These are phyloP conservation scores for Lasius fuliginosus DNA, from an alignment of 2,888 invertebrate species.

Conservation along the genomic window DNA sequence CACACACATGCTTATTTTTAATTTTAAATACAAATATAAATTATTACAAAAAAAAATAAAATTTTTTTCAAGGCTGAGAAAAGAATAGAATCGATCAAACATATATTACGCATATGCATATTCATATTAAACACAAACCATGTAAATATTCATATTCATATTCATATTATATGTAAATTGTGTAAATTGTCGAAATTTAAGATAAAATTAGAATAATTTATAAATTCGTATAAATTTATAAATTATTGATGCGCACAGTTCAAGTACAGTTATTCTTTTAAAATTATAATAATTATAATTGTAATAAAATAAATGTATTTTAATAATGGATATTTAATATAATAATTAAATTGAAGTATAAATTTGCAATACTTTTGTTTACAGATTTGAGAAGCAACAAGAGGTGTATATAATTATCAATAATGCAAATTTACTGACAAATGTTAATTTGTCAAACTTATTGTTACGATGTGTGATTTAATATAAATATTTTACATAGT, in stretches of 20 bases:
- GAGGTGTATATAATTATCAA: background rate
- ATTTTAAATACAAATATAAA: background rate
- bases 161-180: background rate
- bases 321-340: background rate
- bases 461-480: too few relatives aligned
- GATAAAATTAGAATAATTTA: background rate
- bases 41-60: background rate
- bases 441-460: slow-evolving; percentile 15
- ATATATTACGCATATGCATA: background rate
- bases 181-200: background rate
- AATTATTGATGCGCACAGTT: background rate
- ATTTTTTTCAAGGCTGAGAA: background rate
- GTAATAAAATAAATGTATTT: slow-evolving; percentile 23
- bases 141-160: background rate
- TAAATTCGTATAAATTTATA: background rate
- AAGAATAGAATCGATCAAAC: background rate
- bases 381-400: background rate
- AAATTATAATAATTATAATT: slow-evolving; percentile 7
- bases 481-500: too few relatives aligned
- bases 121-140: background rate
- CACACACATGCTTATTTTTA: background rate
- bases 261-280: background rate
- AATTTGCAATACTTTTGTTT: background rate
- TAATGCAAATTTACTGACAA: slow-evolving; percentile 2
- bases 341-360: background rate